A percentile compares a stretch with the other conserved stretches of the same genome.
These are phyloP conservation scores for Tenodera sinensis DNA, from an alignment of 2,888 invertebrate species.

Conservation along the genomic window DNA sequence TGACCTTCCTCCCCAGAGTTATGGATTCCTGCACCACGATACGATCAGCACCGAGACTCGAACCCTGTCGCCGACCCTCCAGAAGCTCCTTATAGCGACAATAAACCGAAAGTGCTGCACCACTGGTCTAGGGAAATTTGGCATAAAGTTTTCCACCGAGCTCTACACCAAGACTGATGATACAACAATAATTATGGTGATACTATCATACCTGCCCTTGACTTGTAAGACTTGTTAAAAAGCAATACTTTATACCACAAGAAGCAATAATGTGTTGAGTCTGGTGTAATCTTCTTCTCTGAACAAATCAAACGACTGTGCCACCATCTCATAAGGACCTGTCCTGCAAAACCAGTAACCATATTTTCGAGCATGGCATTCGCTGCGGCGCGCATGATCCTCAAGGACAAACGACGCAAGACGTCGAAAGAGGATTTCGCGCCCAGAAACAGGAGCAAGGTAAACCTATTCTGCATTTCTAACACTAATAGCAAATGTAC, in stretches of 20 bases:
- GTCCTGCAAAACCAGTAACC: constrained; percentile 38
- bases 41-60: neutral
- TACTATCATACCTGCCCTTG: neutral
- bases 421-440: constrained; percentile 76
- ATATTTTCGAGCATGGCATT: constrained; percentile 61
- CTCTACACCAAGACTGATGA: neutral
- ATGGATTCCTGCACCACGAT: neutral
- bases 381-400: constrained; percentile 78
- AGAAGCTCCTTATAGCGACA: neutral
- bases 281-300: neutral
- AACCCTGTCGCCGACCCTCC: neutral
- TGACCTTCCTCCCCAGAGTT: neutral
- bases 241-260: neutral
- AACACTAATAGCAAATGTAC: no score
- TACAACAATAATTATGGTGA: neutral
- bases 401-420: constrained; percentile 78
- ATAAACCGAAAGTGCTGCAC: neutral
- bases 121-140: neutral
- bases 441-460: constrained; percentile 76
- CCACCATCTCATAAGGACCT: neutral
- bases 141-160: neutral
- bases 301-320: neutral
- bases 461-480: constrained; percentile 45
- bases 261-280: neutral
- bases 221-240: neutral